A percentile compares a stretch with the other conserved stretches of the same genome.
phyloP scores from a whole-genome alignment of 2,113 vertebrate species.

The human region DNA sequence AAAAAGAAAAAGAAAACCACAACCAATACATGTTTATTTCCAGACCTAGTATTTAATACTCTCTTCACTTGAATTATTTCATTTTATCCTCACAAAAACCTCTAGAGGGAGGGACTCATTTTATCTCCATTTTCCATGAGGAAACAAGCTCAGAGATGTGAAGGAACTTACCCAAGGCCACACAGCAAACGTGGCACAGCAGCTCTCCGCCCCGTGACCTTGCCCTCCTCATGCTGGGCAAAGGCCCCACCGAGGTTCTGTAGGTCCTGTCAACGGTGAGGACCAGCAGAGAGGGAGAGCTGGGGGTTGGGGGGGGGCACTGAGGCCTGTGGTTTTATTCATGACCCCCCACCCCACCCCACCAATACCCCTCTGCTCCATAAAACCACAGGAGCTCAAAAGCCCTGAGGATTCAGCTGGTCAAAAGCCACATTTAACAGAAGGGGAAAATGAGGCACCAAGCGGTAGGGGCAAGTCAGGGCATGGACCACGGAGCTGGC shows the following conservation, averaged over 20 bases:
- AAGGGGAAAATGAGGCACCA: neutral
- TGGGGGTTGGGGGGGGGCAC: too few species aligned
- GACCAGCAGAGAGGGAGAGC: neutral
- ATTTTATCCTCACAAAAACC: neutral
- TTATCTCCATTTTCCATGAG: neutral
- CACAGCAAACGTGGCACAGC: neutral
- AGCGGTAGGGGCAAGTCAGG: neutral
- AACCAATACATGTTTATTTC: neutral
- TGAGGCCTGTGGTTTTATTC: neutral
- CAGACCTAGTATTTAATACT: neutral
- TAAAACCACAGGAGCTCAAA: neutral
- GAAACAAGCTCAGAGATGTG: conserved; percentile 10
- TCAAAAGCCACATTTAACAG: neutral
- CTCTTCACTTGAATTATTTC: neutral
- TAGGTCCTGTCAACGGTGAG: neutral
- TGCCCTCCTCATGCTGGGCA: neutral
- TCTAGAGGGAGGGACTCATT: neutral
- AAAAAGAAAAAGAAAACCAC: too few species aligned
- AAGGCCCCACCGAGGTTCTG: neutral
- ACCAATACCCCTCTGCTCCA: neutral
- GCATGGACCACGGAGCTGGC: neutral
- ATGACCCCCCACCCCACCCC: neutral
- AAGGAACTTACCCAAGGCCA: neutral
- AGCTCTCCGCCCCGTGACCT: neutral
- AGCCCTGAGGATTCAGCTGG: neutral